Conservation (phyloP, 2,113 vertebrate species). For the Ifrita kowaldi region DNA sequence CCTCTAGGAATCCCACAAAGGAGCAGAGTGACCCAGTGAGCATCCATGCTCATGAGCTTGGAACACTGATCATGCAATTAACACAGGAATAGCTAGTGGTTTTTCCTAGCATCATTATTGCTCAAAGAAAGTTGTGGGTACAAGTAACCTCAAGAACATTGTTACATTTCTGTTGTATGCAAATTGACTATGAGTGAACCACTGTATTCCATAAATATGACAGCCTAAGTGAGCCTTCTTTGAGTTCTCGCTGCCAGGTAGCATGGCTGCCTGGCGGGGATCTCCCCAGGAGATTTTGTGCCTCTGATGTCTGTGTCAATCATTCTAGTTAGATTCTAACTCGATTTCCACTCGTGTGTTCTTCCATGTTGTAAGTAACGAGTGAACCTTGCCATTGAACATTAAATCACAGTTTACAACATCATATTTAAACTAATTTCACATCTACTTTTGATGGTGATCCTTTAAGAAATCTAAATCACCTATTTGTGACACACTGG, state of each 20-base stretch:
- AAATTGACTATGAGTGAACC: no score
- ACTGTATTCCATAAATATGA: not conserved
- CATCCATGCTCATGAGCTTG: not conserved
- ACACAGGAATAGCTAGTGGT: not conserved
- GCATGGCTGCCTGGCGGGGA: accelerated
- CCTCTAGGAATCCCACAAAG: not conserved
- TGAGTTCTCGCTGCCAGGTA: not conserved
- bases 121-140: no score
- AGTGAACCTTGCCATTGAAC: not conserved
- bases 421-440: not conserved
- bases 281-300: not conserved
- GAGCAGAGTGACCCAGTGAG: not conserved
- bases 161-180: no score
- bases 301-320: not conserved
- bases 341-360: accelerated
- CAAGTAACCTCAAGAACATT: not conserved
- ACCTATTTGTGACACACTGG: not conserved
- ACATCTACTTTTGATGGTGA: not conserved
- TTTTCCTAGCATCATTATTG: not conserved
- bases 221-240: not conserved
- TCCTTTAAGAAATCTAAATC: not conserved
- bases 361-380: not conserved
- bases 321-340: not conserved
- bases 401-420: not conserved
- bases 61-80: not conserved